Evolutionary conservation across 2,113 vertebrate species (phyloP), one percentile per base, ranked within the genome.

Genomic region (Tragelaphus scriptus): DNA sequence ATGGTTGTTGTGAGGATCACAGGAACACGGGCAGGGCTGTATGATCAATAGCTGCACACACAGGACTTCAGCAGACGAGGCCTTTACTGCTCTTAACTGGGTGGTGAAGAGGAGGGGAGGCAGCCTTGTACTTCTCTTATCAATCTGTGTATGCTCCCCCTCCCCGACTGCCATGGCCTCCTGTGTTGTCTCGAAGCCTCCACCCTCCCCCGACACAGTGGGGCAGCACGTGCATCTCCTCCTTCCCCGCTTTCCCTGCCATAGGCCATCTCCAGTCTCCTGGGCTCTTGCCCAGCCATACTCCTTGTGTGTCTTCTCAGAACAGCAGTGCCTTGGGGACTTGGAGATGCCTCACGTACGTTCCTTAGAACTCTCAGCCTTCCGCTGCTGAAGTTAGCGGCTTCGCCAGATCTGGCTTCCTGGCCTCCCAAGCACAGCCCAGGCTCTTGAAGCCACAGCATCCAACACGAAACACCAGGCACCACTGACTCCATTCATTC

Each of bases 31-130:
- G 36, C 15, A 2, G 25, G 2, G 6, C 80, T 15, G 1, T 5
- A 1, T 1, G 0, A 2, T 9, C 2, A 0, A 0, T 3, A 17
- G 47, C 16, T 4, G 11, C 19, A 4, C n/a, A 3, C 1, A 19
- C 26, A 32, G 40, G 87, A 51, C 10, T 75, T 96, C 7, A 23
- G 75, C 32, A 53, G 15, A 16, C 4, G 9, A 53, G 28, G 59
- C 44, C 26, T 5, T 40, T 11, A 28, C 61, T 63, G 13, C 63
- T 36, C 49, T 16, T 32, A 65, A 30, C 23, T 17, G 13, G 85
- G 77, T n/a, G 58, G 4, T 21, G 51, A 2, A 6, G 12, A 17
- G 15, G 21, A 36, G 80, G 13, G 51, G 14, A 2, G 23, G 30
- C 25, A 55, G 1, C 9, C 4, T 5, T 23, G 15, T 7, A 8